Percentiles rank a stretch among this genome's conserved stretches.
Evolutionary conservation across 1,140 invertebrate genomes (phyloP).

Genomic region (Halyomorpha halys): DNA sequence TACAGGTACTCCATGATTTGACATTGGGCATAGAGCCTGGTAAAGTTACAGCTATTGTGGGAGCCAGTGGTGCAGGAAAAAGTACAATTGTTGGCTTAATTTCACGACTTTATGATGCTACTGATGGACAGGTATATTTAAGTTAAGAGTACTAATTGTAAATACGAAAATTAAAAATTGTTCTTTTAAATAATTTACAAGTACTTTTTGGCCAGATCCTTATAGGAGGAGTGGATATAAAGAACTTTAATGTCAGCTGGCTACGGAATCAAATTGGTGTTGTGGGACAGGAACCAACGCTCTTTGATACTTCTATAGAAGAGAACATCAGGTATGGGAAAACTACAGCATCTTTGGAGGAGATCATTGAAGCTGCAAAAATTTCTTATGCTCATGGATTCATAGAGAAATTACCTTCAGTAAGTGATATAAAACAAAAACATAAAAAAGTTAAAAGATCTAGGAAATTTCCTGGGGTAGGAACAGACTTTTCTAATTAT

Average conservation of each 20-base stretch:
- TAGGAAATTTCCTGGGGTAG: no score
- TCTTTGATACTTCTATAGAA: conserved; percentile 61
- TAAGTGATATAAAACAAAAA: no score
- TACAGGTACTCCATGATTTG: conserved; percentile 57
- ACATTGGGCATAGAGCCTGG: conserved; percentile 68
- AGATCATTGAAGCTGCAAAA: conserved; percentile 51
- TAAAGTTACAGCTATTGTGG: conserved; percentile 80
- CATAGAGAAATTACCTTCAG: conserved; percentile 55
- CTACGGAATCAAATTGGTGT: conserved; percentile 58
- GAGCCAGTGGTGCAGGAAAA: conserved; percentile 77
- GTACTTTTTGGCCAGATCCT: conserved; percentile 18
- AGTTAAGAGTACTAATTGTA: no score
- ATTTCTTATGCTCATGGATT: conserved; percentile 73
- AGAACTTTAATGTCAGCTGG: conserved; percentile 56
- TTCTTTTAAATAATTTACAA: no score
- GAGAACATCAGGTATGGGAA: conserved; percentile 69
- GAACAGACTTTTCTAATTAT: no score
- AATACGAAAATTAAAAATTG: no score
- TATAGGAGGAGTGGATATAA: conserved; percentile 51
- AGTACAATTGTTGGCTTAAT: conserved; percentile 80
- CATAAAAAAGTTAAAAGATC: no score
- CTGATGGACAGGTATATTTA: conserved; percentile 40
- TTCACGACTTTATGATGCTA: conserved; percentile 70
- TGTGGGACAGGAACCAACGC: conserved; percentile 68
- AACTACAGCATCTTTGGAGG: conserved; percentile 46